These are phyloP conservation scores for Microtus montanus DNA, from an alignment of 2,113 vertebrate genomes.

Conservation along the genomic window DNA sequence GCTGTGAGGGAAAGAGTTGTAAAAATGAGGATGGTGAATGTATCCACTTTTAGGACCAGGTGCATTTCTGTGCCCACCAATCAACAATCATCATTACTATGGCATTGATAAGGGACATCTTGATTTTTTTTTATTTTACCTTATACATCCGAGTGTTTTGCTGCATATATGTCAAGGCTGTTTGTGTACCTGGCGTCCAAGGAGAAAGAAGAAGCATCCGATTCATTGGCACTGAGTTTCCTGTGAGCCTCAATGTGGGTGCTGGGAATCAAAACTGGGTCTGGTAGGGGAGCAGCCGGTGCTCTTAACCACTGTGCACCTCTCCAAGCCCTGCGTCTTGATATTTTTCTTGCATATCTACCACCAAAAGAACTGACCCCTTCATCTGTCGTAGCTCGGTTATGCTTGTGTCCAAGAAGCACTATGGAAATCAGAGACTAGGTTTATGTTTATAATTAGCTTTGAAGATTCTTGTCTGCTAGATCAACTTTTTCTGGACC, in stretches of 20 bases:
- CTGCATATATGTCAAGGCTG: too few species aligned
- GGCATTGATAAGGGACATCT: not conserved
- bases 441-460: conserved; percentile 3
- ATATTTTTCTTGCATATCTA: not conserved
- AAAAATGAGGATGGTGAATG: not conserved
- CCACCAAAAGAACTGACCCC: not conserved
- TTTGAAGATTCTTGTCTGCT: not conserved
- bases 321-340: not conserved
- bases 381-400: not conserved
- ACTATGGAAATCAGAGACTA: not conserved
- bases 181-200: not conserved
- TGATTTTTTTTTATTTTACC: not conserved
- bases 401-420: not conserved
- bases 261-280: not conserved
- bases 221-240: not conserved
- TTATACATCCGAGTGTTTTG: not conserved
- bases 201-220: not conserved
- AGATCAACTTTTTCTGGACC: not conserved
- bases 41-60: not conserved
- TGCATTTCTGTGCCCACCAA: not conserved
- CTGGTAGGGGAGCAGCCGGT: not conserved
- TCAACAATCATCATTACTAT: not conserved
- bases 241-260: not conserved
- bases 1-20: not conserved
- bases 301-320: not conserved